Evolutionary conservation across 2,888 invertebrate genomes (phyloP), one percentile per base, ranked within the genome.

Genomic region (Lamproptera curius): DNA sequence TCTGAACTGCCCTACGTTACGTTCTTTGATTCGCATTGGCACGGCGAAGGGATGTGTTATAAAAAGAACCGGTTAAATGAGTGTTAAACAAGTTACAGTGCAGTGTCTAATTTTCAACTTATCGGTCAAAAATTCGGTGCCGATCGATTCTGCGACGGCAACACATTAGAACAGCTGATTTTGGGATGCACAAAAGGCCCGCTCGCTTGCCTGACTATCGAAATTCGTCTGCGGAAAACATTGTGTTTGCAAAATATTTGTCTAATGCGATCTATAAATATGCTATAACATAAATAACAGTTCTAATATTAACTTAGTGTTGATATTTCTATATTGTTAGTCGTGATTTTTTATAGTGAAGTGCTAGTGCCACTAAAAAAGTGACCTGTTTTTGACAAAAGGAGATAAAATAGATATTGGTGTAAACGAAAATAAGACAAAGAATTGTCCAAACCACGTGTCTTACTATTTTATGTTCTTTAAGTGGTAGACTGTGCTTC

Each of bases 81-180:
- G 68, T 73, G 72, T 70, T 70, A 72, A 76, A 70, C 72, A 70
- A 70, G 70, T 63, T 65, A 67, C 64, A 70, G 73, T 67, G 61
- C 59, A 66, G 70, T 71, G 55, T n/a, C 62, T 64, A 67, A n/a
- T n/a, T n/a, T n/a, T n/a, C n/a, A n/a, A n/a, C n/a, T n/a, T n/a
- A n/a, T n/a, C n/a, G n/a, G n/a, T n/a, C n/a, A n/a, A n/a, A n/a
- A n/a, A n/a, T n/a, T n/a, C n/a, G n/a, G n/a, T n/a, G 69, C 68
- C 65, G 84, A 86, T 85, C 73, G 86, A 85, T 85, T 84, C 73
- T 69, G 67, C 56, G 65, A 64, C 72, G 62, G 70, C 71, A 73
- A 69, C 66, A 65, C 51, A 64, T 65, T 61, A 63, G 62, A 83
- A 81, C 86, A 87, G 86, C 86, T 87, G 86, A 76, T 84, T 72